These are phyloP conservation scores for Drosophila kepulauana DNA, from an alignment of 1,140 invertebrate genomes.

Conservation along the genomic window DNA sequence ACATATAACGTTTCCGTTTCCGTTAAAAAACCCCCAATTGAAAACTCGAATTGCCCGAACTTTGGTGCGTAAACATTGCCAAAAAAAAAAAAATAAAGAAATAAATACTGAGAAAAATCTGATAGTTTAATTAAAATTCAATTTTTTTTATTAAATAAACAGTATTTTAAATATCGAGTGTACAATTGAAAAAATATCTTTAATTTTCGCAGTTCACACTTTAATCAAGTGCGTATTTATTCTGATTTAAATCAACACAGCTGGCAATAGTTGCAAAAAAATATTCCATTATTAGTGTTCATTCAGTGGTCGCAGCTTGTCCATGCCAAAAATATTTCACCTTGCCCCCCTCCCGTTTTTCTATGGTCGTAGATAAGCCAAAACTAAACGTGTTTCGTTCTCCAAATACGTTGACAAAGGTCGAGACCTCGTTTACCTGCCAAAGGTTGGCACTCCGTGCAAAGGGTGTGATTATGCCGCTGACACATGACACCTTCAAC, in stretches of 20 bases:
- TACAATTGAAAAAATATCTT: not conserved
- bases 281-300: not conserved
- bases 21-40: conserved; percentile 57
- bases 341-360: not conserved
- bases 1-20: conserved; percentile 75
- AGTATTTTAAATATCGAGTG: not conserved
- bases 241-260: not conserved
- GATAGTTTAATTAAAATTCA: conserved; percentile 2
- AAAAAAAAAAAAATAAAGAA: conserved; percentile 12
- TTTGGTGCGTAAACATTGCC: conserved; percentile 54
- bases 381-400: conserved; percentile 50
- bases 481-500: conserved; percentile 75
- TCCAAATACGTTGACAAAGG: conserved; percentile 74
- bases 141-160: conserved; percentile 9
- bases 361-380: conserved; percentile 12
- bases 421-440: conserved; percentile 64
- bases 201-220: not conserved
- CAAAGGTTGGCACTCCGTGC: conserved; percentile 51
- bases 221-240: not conserved
- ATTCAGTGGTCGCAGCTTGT: not conserved
- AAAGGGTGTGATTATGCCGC: conserved; percentile 79
- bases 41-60: conserved; percentile 43
- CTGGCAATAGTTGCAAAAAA: not conserved
- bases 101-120: conserved; percentile 3
- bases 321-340: not conserved